A percentile compares a stretch with the other conserved stretches of the same genome.
Conservation (phyloP, 1,140 invertebrate species). For the Eriosoma lanigerum region DNA sequence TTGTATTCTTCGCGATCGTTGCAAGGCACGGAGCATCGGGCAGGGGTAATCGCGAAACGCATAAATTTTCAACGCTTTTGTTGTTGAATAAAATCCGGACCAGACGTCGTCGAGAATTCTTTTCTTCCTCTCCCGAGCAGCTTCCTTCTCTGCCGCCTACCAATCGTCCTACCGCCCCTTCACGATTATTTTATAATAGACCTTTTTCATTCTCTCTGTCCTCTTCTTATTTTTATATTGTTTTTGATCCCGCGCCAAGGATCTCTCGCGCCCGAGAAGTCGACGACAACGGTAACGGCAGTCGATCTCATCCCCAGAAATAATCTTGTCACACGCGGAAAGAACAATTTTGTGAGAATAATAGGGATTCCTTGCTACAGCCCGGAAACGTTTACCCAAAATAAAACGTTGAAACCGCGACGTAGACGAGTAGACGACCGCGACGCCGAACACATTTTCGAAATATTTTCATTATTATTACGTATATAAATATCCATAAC, state of each 20-base stretch:
- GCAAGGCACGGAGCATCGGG: neutral
- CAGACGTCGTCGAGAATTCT: slow-evolving; percentile 43
- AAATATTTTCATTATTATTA: slow-evolving; percentile 19
- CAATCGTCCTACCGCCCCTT: neutral
- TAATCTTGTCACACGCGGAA: slow-evolving; percentile 33
- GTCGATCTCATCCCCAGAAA: slow-evolving; percentile 30
- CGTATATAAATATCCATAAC: neutral
- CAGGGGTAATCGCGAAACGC: slow-evolving; percentile 43
- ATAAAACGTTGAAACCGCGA: neutral
- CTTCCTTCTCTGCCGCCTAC: neutral
- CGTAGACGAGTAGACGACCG: neutral
- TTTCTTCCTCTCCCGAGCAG: slow-evolving; percentile 27
- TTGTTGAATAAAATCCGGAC: slow-evolving; percentile 49
- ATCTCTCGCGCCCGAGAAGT: neutral
- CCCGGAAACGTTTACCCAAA: slow-evolving; percentile 30
- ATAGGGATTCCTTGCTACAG: slow-evolving; percentile 42
- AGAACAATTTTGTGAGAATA: neutral
- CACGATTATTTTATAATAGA: slow-evolving; percentile 30
- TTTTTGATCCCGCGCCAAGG: slow-evolving; percentile 34
- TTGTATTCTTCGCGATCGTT: neutral
- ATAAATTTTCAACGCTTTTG: slow-evolving; percentile 52
- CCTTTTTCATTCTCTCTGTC: neutral
- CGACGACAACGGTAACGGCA: no score
- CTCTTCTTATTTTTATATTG: neutral
- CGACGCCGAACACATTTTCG: neutral